Base-by-base conservation (phyloP, 2,797 vertebrate genomes). In the Sibirionetta formosa region DNA sequence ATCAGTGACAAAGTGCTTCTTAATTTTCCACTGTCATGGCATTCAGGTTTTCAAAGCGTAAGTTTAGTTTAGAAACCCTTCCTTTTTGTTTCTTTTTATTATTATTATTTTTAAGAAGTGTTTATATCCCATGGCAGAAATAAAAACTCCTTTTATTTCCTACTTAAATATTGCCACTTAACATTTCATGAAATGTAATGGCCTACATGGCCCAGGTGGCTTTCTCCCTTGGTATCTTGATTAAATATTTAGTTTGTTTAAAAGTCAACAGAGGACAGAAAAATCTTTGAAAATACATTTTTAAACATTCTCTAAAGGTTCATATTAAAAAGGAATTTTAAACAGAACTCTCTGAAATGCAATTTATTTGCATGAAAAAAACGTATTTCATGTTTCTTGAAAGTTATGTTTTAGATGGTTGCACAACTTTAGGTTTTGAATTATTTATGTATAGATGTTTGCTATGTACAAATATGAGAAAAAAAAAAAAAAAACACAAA, bases 201-300 rank as follows among this genome's bases (percentile, higher is more conserved):
- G 63, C 26, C 17, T 60, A 11, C 73, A 61, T 40, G 92, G 64
- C 94, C 79, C 89, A 82, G 56, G 42, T 93, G 93, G 51, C n/a
- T 82, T 89, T 83, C 36, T 93, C 86, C 71, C 82, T n/a, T 85
- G 64, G 23, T 82, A 44, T 48, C n/a, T 57, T 69, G 40, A 85
- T 95, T 85, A 96, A 97, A 95, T 92, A 93, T 92, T 96, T 95
- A 92, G 27, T 86, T 82, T 82, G 42, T 79, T 79, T 72, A 94
- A 93, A 51, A 91, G 89, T 60, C 54, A 93, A 87, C 36, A 96
- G 15, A 91, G 54, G 60, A 84, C 78, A 89, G 58, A 77, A 69
- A 88, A 84, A 57, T 64, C 78, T 87, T 90, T 50, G 61, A 83
- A 90, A 93, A 94, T 91, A 48, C 50, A 82, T 93, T 87, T 93